Evolutionary conservation across 92 coral and sea anemone species (phyloP).

Genomic region (Phenganax stokvisi): DNA sequence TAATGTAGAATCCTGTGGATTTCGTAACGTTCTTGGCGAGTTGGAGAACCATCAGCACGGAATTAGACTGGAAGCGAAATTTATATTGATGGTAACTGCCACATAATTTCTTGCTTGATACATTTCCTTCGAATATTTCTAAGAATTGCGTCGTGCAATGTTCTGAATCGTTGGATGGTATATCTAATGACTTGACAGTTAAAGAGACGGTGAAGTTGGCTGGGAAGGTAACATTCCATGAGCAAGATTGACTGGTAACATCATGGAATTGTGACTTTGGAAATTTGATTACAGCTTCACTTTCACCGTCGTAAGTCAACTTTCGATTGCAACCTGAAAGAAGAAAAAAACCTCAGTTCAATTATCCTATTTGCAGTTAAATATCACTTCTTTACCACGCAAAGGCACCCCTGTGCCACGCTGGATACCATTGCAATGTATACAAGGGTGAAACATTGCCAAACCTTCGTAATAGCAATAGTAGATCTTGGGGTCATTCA

Average conservation of each 20-base stretch:
- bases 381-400: background rate
- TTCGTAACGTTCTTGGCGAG: conserved; percentile 14
- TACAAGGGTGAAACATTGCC: background rate
- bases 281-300: conserved; percentile 12
- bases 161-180: conserved; percentile 8
- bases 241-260: conserved; percentile 27
- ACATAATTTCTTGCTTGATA: conserved; percentile 8
- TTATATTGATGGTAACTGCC: background rate
- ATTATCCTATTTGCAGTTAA: background rate
- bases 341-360: background rate
- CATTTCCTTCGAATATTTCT: conserved; percentile 9
- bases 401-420: background rate
- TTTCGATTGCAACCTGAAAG: conserved; percentile 29
- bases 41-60: conserved; percentile 9
- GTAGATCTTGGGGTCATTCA: conserved; percentile 17
- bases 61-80: conserved; percentile 8
- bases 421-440: background rate
- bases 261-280: conserved; percentile 10
- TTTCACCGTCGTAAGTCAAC: background rate
- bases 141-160: conserved; percentile 11
- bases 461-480: conserved; percentile 32
- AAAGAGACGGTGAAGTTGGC: background rate
- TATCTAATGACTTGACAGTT: background rate
- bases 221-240: conserved; percentile 10
- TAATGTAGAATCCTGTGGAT: conserved; percentile 14